Conservation (phyloP, 1,140 invertebrate species). For the Tyrophagus putrescentiae region DNA sequence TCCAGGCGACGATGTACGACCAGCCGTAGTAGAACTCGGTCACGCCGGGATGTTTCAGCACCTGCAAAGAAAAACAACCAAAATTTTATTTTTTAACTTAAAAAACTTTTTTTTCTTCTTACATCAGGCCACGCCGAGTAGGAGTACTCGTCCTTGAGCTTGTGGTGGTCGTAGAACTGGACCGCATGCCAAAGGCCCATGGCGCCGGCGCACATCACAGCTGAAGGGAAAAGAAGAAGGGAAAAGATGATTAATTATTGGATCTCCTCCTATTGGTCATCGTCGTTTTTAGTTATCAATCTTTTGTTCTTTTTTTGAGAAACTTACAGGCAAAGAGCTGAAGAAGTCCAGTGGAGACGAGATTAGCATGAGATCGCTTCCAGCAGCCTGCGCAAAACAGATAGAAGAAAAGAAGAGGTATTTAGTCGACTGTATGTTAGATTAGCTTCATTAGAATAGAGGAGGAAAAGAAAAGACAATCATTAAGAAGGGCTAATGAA, state of each 20-base stretch:
- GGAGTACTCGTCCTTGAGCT: conserved; percentile 73
- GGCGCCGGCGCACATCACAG: conserved; percentile 67
- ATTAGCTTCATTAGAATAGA: too few relatives aligned
- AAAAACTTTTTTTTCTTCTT: conserved; percentile 35
- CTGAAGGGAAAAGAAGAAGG: conserved; percentile 36
- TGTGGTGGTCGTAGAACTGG: conserved; percentile 86
- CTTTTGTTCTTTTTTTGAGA: too few relatives aligned
- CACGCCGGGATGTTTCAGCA: conserved; percentile 55
- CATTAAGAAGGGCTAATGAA: too few relatives aligned
- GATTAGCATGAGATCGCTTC: conserved; percentile 72
- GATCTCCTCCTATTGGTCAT: neutral
- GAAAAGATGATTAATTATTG: neutral
- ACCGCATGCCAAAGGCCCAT: conserved; percentile 91
- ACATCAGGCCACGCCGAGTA: conserved; percentile 74
- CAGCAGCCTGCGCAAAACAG: conserved; percentile 18
- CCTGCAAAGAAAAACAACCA: conserved; percentile 39
- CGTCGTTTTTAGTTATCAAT: neutral
- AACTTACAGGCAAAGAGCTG: conserved; percentile 70
- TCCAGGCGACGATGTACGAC: conserved; percentile 89
- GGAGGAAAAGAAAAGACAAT: too few relatives aligned
- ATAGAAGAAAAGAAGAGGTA: neutral
- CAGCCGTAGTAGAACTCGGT: conserved; percentile 76
- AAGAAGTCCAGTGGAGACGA: conserved; percentile 77
- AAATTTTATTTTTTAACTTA: conserved; percentile 3
- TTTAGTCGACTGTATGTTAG: neutral